phyloP scores from a whole-genome alignment of 2,797 vertebrate species.

The Sebastes taczanowskii region DNA sequence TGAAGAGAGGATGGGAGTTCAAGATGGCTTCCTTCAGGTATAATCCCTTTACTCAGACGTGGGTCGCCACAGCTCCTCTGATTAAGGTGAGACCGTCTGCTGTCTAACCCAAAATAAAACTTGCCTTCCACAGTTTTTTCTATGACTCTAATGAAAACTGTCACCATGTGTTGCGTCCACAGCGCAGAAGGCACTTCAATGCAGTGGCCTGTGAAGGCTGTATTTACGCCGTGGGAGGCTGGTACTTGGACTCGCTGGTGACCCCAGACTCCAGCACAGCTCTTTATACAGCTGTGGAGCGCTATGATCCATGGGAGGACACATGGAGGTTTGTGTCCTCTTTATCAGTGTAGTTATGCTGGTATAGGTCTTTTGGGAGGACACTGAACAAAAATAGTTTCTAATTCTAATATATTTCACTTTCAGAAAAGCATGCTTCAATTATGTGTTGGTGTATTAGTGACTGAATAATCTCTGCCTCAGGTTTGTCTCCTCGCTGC shows the following conservation, averaged over 20 bases:
- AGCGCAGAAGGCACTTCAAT: constrained; percentile 86
- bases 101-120: background rate
- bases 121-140: background rate
- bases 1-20: constrained; percentile 80
- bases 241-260: constrained; percentile 85
- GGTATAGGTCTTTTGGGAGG: background rate
- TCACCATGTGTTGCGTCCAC: constrained; percentile 35
- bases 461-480: constrained; percentile 11
- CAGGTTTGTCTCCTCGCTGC: constrained; percentile 82
- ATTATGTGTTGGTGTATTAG: background rate
- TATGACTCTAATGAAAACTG: constrained; percentile 12
- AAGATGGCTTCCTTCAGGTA: constrained; percentile 84
- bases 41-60: constrained; percentile 77
- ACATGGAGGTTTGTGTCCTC: constrained; percentile 74
- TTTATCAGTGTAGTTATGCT: background rate
- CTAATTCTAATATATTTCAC: background rate
- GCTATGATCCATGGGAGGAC: constrained; percentile 84
- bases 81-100: constrained; percentile 75
- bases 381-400: background rate
- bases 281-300: constrained; percentile 83
- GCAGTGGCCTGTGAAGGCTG: constrained; percentile 78
- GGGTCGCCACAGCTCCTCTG: constrained; percentile 76
- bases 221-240: constrained; percentile 85
- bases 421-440: background rate
- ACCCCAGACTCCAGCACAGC: constrained; percentile 81